phyloP scores from a whole-genome alignment of 2,888 invertebrate genomes.

The Hypomecis punctinalis region DNA sequence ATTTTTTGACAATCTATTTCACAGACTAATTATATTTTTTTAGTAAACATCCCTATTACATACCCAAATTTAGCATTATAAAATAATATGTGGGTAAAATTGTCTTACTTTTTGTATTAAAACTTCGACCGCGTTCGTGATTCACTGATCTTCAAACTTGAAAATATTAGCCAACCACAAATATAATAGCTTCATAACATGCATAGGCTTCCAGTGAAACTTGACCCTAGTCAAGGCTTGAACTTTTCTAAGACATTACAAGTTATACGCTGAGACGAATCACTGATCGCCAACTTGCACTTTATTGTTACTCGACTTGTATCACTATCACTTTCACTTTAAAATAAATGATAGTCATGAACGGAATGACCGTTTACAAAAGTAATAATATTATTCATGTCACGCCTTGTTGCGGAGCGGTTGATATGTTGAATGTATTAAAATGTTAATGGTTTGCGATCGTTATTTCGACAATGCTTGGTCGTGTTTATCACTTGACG shows the following conservation, averaged over 20 bases:
- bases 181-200: background rate
- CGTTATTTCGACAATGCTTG: slow-evolving; percentile 5
- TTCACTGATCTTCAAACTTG: too few species aligned
- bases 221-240: slow-evolving; percentile 12
- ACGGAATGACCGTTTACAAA: slow-evolving; percentile 38
- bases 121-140: too few species aligned
- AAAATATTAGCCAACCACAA: background rate
- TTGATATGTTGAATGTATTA: slow-evolving; percentile 7
- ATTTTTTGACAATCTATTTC: too few species aligned
- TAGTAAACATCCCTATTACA: too few species aligned
- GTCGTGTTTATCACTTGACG: too few species aligned
- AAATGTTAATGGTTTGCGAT: slow-evolving; percentile 1
- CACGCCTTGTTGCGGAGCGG: slow-evolving; percentile 25
- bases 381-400: slow-evolving; percentile 40
- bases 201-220: slow-evolving; percentile 9
- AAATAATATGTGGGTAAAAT: too few species aligned
- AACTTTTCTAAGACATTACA: slow-evolving; percentile 37
- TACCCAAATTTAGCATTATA: too few species aligned
- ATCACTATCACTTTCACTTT: slow-evolving; percentile 51
- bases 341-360: slow-evolving; percentile 39
- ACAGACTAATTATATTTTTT: too few species aligned
- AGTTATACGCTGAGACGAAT: slow-evolving; percentile 36
- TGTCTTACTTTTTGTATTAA: too few species aligned
- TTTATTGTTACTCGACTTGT: slow-evolving; percentile 31
- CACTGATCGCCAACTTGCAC: slow-evolving; percentile 39